Percentiles rank a stretch among this genome's conserved stretches.
phyloP scores from a whole-genome alignment of 2,888 invertebrate genomes.

The Leptinotarsa haldemani region DNA sequence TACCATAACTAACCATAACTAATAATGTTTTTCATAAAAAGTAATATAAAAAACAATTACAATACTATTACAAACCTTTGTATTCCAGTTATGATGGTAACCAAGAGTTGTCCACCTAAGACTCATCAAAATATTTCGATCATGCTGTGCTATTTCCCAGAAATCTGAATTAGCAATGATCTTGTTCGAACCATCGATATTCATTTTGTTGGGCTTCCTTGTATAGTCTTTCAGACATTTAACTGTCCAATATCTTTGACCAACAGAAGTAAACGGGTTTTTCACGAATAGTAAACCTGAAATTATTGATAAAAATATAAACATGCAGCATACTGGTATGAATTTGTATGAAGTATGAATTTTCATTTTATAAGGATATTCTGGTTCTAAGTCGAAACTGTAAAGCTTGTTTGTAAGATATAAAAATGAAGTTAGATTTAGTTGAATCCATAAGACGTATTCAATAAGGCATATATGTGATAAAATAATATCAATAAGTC shows the following conservation, averaged over 20 bases:
- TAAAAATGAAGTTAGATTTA: too few relatives aligned
- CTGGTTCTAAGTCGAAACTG: too few relatives aligned
- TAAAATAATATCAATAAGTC: too few relatives aligned
- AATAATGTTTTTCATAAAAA: too few relatives aligned
- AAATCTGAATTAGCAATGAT: constrained; percentile 67
- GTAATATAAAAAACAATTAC: constrained; percentile 40
- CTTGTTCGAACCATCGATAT: constrained; percentile 71
- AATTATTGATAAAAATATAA: constrained; percentile 50
- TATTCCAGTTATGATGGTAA: constrained; percentile 98
- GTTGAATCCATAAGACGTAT: too few relatives aligned
- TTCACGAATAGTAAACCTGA: constrained; percentile 81
- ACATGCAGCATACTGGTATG: background rate
- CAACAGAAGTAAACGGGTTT: constrained; percentile 83
- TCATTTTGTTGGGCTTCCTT: constrained; percentile 76
- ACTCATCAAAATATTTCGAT: constrained; percentile 63
- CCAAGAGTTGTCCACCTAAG: constrained; percentile 96
- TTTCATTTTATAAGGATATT: too few relatives aligned
- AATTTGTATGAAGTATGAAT: too few relatives aligned
- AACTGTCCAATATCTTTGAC: constrained; percentile 86
- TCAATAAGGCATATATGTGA: too few relatives aligned
- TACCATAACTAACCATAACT: too few relatives aligned
- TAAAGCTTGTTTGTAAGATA: too few relatives aligned
- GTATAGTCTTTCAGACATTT: constrained; percentile 84
- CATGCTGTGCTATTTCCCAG: constrained; percentile 73
- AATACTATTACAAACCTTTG: constrained; percentile 75